Percentiles rank a stretch among this genome's conserved stretches.
Evolutionary conservation across 2,797 vertebrate species (phyloP).

Genomic region (Lepus townsendii): DNA sequence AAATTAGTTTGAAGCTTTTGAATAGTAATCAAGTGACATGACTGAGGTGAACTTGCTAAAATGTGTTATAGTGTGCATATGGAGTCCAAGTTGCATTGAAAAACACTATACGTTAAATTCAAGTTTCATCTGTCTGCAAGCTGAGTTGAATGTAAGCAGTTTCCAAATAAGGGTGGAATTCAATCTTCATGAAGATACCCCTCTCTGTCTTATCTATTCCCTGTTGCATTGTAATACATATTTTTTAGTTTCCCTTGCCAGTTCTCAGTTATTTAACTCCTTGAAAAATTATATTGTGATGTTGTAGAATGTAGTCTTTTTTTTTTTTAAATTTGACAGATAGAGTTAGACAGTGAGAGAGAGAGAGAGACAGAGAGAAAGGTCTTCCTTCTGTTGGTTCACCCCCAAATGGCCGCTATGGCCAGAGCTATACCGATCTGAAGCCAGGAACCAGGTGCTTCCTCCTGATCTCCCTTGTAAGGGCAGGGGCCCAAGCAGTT

Average conservation of each 20-base stretch:
- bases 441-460: too few species aligned
- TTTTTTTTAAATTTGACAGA: too few species aligned
- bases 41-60: neutral
- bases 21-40: neutral
- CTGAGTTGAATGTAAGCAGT: neutral
- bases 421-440: too few species aligned
- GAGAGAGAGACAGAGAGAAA: too few species aligned
- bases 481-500: too few species aligned
- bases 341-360: too few species aligned
- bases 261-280: neutral
- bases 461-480: too few species aligned
- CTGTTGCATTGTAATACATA: neutral
- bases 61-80: neutral
- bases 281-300: neutral
- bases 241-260: conserved; percentile 1
- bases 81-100: neutral
- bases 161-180: neutral
- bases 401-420: too few species aligned
- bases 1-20: neutral
- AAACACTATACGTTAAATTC: neutral
- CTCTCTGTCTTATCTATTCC: neutral
- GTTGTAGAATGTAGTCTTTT: neutral
- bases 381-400: too few species aligned
- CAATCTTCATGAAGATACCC: neutral
- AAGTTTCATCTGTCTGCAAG: neutral